Base-by-base conservation (phyloP, 2,888 invertebrate genomes). In the Drosophila siamana region DNA sequence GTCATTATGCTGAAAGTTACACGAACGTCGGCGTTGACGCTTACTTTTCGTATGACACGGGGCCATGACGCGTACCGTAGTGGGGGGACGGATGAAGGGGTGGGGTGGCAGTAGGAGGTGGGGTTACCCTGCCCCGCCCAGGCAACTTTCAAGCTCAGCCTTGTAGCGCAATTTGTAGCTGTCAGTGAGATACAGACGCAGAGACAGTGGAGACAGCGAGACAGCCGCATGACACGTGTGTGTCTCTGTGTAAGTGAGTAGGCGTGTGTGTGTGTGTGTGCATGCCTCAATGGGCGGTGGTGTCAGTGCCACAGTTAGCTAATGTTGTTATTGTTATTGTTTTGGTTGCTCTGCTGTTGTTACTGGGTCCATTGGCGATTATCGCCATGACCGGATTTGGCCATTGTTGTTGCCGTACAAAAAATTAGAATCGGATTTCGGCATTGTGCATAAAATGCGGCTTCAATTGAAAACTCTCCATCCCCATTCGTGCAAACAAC, bases 1-100 rank as follows among this genome's bases (percentile, higher is more conserved):
- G 88, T 81, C 88, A 86, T 90, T 89, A 89, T 74, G 82, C 79
- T 81, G 86, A 83, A 88, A 87, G 89, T 87, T 88, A 88, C 81
- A 89, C 77, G 88, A 82, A 72, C 69, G 70, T 84, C 81, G 80
- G 72, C 80, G 74, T 60, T 64, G 83, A 74, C 71, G 88, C 84
- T 88, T 77, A 64, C 80, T 63, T 66, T 83, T 75, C 19, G 55
- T 46, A 36, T 22, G 36, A 13, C 13, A n/a, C 15, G 19, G 41
- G 19, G 30, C 6, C 36, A n/a, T n/a, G 36, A 24, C 19, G 43
- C 9, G 33, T 19, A n/a, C 33, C 11, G 4, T 11, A 4, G 22
- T 2, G 24, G 15, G 11, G 26, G 38, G 3, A 16, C n/a, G 4
- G 16, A 7, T 0, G 28, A n/a, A 24, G 1, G n/a, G 1, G 38